Percentiles rank a stretch among this genome's conserved stretches.
These are phyloP conservation scores for Rhagium mordax DNA, from an alignment of 2,888 invertebrate genomes.

Conservation along the genomic window DNA sequence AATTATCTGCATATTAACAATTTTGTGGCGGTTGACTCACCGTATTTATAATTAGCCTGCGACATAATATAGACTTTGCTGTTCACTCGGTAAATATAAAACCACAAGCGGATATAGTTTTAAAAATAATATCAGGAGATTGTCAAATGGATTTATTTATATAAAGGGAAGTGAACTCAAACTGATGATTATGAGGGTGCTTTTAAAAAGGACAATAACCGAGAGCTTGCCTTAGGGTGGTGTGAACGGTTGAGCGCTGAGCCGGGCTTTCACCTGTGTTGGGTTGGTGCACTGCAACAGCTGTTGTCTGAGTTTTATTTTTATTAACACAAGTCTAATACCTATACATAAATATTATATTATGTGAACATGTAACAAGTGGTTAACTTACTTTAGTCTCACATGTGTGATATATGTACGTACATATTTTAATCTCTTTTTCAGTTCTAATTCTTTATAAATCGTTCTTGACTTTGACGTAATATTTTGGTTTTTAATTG, in stretches of 20 bases:
- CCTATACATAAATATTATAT: slow-evolving; percentile 9
- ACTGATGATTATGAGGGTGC: slow-evolving; percentile 36
- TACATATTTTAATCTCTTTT: too few species aligned
- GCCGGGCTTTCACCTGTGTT: slow-evolving; percentile 40
- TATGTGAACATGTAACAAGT: slow-evolving; percentile 29
- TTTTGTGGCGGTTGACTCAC: too few species aligned
- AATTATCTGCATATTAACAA: too few species aligned
- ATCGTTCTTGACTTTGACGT: too few species aligned
- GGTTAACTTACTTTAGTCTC: not conserved
- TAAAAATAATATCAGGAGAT: slow-evolving; percentile 10
- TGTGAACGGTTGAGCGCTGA: slow-evolving; percentile 25
- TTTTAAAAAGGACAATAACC: slow-evolving; percentile 43
- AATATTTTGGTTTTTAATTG: too few species aligned
- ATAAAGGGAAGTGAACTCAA: slow-evolving; percentile 33
- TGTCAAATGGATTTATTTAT: slow-evolving; percentile 29
- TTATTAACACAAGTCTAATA: slow-evolving; percentile 32
- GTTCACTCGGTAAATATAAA: not conserved
- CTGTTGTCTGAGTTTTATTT: slow-evolving; percentile 42
- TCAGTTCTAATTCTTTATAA: too few species aligned
- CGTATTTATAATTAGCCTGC: too few species aligned
- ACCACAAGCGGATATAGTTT: slow-evolving; percentile 7
- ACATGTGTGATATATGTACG: slow-evolving; percentile 6
- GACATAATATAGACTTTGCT: too few species aligned
- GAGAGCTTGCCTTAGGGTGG: slow-evolving; percentile 36
- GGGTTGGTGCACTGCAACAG: slow-evolving; percentile 37